Evolutionary conservation across 2,113 vertebrate genomes (phyloP), one percentile per base, ranked within the genome.

Genomic region (Semicossyphus pulcher): DNA sequence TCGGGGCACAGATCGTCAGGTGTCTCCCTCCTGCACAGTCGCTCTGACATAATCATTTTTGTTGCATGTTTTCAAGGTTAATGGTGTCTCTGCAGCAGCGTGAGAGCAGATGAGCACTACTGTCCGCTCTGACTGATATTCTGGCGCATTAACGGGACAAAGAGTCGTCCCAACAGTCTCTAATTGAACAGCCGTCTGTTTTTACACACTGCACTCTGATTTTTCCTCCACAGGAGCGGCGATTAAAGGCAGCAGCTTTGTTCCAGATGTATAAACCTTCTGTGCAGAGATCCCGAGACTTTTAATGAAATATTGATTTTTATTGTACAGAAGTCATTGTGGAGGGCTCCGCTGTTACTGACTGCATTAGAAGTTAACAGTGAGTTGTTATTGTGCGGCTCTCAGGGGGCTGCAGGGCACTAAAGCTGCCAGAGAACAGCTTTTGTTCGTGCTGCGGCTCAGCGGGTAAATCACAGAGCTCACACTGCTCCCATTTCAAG

Each of bases 231-330:
- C 8, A 5, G 21, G 0, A 45, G 47, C 26, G 1, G 3, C 31
- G 21, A 45, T 66, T 62, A 62, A 70, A 53, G 32, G 37, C 49
- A 3, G 28, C 57, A 31, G 29, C 60, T 76, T 60, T 61, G 47
- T 57, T 68, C 36, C 11, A 9, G 25, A 51, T 28, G 57, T 54
- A 29, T 66, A 42, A 41, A 49, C 31, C 28, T 20, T 23, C 28
- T 74, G 20, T 65, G 66, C 32, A 23, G 52, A 63, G 63, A 60
- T 65, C 65, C 69, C 45, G 60, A 25, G 23, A 29, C 54, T 67
- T 77, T 80, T 85, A 83, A 88, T 88, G 86, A 83, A 85, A 78
- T 83, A 88, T 88, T 66, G 83, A 88, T 88, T 80, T 74, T 48
- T 32, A 70, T 82, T 74, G 72, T 74, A 5, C 62, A 67, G 66